Conservation (phyloP, 2,113 vertebrate genomes). For the Scortum barcoo region DNA sequence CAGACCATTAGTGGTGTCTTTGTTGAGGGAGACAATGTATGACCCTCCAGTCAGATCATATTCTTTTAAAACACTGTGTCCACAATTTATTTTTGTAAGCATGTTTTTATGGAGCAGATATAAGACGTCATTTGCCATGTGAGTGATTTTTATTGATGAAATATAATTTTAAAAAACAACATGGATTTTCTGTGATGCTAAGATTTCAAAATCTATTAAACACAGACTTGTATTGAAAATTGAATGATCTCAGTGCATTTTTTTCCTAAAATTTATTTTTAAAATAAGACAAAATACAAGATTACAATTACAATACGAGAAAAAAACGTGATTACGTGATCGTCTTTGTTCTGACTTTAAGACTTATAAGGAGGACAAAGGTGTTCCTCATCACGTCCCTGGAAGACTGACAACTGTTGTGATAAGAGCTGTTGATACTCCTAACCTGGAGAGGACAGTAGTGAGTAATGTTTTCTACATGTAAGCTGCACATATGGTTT, state of each 20-base stretch:
- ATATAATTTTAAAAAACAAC: conserved; percentile 26
- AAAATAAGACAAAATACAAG: too few species aligned
- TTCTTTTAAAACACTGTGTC: conserved; percentile 39
- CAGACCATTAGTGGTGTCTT: conserved; percentile 14
- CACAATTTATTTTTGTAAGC: conserved; percentile 70
- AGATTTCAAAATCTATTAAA: conserved; percentile 45
- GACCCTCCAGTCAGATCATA: conserved; percentile 21
- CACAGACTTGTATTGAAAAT: conserved; percentile 4
- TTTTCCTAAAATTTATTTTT: too few species aligned
- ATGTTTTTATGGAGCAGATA: conserved; percentile 47
- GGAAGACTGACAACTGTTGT: conserved; percentile 34
- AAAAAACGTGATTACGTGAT: conserved; percentile 6
- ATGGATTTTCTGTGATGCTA: conserved; percentile 29
- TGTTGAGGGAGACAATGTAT: conserved; percentile 17
- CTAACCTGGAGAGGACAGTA: too few species aligned
- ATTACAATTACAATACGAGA: too few species aligned
- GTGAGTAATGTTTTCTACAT: too few species aligned
- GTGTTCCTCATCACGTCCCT: conserved; percentile 56
- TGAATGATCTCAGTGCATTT: background rate
- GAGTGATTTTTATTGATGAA: conserved; percentile 22
- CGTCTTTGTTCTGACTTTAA: conserved; percentile 9
- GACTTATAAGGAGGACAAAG: conserved; percentile 35
- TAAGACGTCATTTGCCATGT: conserved; percentile 18
- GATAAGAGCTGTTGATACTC: too few species aligned
- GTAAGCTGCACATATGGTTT: too few species aligned